Evolutionary conservation across 2,797 vertebrate species (phyloP).

Genomic region (Lacerta agilis): DNA sequence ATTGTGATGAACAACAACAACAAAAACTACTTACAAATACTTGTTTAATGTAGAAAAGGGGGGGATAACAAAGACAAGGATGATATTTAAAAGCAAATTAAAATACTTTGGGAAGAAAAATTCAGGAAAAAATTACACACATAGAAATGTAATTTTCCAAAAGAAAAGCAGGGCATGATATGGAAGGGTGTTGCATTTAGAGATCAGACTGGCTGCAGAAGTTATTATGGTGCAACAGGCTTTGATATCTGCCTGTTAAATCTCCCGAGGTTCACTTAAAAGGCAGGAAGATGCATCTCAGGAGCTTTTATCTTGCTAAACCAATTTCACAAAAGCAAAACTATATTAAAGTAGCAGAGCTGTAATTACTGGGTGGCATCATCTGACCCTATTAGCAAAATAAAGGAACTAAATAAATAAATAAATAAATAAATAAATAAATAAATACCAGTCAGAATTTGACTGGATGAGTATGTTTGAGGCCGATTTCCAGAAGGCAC

Average conservation of each 20-base stretch:
- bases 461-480: neutral
- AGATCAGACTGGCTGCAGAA: conserved; percentile 29
- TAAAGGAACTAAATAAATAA: neutral
- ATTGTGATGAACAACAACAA: neutral
- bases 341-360: conserved; percentile 38
- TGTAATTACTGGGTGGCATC: conserved; percentile 43
- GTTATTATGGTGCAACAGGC: conserved; percentile 55
- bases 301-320: conserved; percentile 59
- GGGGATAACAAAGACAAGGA: neutral
- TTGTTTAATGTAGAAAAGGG: neutral
- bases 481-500: neutral
- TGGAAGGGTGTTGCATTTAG: conserved; percentile 36
- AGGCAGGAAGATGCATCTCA: conserved; percentile 54
- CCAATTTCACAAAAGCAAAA: conserved; percentile 67
- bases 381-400: conserved; percentile 39
- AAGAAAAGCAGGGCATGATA: neutral
- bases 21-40: neutral
- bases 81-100: neutral
- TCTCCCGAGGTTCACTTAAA: conserved; percentile 60
- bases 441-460: neutral
- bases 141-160: neutral
- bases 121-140: neutral
- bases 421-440: neutral
- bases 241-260: conserved; percentile 47
- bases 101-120: neutral